Evolutionary conservation across 2,888 invertebrate species (phyloP).

Genomic region (Anoncus sp.): DNA sequence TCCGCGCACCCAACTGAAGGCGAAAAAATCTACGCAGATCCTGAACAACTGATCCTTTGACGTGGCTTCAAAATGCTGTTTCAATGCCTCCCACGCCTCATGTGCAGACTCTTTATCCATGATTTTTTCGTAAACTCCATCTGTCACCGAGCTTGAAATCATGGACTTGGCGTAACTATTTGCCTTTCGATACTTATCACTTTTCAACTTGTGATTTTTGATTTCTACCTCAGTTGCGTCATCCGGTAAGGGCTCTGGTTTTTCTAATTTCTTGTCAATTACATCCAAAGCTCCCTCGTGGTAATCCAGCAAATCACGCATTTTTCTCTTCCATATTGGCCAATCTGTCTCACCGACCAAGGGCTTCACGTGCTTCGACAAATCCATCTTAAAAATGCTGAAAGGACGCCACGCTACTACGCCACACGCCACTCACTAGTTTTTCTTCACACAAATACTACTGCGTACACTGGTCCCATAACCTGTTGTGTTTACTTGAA

Average conservation of each 20-base stretch:
- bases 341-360: constrained; percentile 70
- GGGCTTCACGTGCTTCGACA: constrained; percentile 68
- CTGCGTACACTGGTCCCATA: too few species aligned
- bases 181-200: constrained; percentile 72
- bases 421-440: too few species aligned
- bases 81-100: constrained; percentile 74
- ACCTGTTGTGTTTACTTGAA: too few species aligned
- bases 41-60: constrained; percentile 77
- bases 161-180: constrained; percentile 56
- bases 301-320: constrained; percentile 73
- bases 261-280: constrained; percentile 69
- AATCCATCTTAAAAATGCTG: constrained; percentile 70
- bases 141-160: too few species aligned
- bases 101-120: constrained; percentile 76
- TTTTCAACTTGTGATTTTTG: constrained; percentile 58
- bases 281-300: constrained; percentile 73
- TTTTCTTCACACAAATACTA: too few species aligned
- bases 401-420: too few species aligned
- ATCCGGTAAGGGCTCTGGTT: constrained; percentile 65
- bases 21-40: constrained; percentile 74
- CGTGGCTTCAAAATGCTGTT: constrained; percentile 72
- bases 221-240: constrained; percentile 53
- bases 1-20: constrained; percentile 71
- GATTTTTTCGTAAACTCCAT: constrained; percentile 61
- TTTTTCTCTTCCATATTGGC: constrained; percentile 75